phyloP scores from a whole-genome alignment of 2,888 invertebrate species.

The Euplagia quadripunctaria region DNA sequence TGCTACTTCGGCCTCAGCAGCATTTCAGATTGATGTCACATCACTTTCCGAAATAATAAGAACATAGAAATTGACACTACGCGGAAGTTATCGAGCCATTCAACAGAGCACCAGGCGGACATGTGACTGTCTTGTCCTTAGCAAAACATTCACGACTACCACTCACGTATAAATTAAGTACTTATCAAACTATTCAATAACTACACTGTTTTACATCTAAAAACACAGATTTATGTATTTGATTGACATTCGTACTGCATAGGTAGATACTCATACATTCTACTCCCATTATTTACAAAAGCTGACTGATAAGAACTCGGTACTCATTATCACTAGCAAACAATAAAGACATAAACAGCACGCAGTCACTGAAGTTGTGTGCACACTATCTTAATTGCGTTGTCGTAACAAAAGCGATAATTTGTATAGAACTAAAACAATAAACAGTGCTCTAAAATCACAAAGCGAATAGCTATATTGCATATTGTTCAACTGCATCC shows the following conservation, averaged over 20 bases:
- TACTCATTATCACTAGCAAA: conserved; percentile 75
- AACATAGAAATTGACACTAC: background rate
- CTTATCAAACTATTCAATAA: background rate
- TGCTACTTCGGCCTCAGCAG: background rate
- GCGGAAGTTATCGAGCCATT: background rate
- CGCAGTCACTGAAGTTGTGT: conserved; percentile 48
- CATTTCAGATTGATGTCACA: background rate
- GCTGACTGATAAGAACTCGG: conserved; percentile 72
- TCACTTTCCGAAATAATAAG: background rate
- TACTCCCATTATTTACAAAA: conserved; percentile 67
- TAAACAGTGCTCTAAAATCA: conserved; percentile 1
- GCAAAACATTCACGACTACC: too few relatives aligned
- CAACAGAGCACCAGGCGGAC: background rate
- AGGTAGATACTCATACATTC: conserved; percentile 25
- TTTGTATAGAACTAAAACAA: conserved; percentile 29
- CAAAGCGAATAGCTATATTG: background rate
- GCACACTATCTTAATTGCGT: conserved; percentile 59
- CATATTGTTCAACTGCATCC: background rate
- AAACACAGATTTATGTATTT: conserved; percentile 9
- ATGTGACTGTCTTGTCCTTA: background rate
- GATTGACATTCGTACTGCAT: conserved; percentile 38
- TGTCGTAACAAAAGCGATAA: conserved; percentile 54
- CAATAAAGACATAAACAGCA: conserved; percentile 73
- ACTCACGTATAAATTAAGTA: too few relatives aligned
- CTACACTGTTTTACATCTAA: background rate